Evolutionary conservation across 2,888 invertebrate species (phyloP).

Genomic region (Xestia rhomboidea): DNA sequence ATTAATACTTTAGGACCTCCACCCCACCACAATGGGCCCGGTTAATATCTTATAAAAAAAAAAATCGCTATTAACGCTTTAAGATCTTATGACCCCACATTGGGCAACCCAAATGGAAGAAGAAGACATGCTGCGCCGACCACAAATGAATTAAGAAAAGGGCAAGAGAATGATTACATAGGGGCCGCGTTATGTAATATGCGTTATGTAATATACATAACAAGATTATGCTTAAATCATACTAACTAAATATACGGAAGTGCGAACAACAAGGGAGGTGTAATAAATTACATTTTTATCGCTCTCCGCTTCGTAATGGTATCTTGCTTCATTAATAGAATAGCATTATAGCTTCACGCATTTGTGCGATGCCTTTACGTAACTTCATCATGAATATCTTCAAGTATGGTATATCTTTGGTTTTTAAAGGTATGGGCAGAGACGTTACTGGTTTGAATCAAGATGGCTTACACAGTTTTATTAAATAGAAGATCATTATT

Average conservation of each 20-base stretch:
- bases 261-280: slow-evolving; percentile 4
- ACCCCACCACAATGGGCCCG: not conserved
- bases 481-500: not conserved
- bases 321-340: slow-evolving; percentile 43
- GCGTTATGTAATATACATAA: not conserved
- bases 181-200: too few species aligned
- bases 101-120: too few species aligned
- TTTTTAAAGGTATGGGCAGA: not conserved
- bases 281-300: slow-evolving; percentile 44
- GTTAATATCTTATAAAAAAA: fast-evolving
- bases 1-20: not conserved
- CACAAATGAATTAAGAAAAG: too few species aligned
- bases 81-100: too few species aligned
- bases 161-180: too few species aligned
- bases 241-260: slow-evolving; percentile 31
- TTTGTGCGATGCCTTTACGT: not conserved
- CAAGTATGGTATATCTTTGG: not conserved
- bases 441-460: not conserved
- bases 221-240: slow-evolving; percentile 25
- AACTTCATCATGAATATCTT: slow-evolving; percentile 4
- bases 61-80: too few species aligned
- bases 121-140: too few species aligned
- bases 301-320: slow-evolving; percentile 23
- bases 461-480: not conserved
- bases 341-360: slow-evolving; percentile 21